Percentiles rank a stretch among this genome's conserved stretches.
Evolutionary conservation across 2,888 invertebrate species (phyloP).

Genomic region (Catotricha subobsoleta): DNA sequence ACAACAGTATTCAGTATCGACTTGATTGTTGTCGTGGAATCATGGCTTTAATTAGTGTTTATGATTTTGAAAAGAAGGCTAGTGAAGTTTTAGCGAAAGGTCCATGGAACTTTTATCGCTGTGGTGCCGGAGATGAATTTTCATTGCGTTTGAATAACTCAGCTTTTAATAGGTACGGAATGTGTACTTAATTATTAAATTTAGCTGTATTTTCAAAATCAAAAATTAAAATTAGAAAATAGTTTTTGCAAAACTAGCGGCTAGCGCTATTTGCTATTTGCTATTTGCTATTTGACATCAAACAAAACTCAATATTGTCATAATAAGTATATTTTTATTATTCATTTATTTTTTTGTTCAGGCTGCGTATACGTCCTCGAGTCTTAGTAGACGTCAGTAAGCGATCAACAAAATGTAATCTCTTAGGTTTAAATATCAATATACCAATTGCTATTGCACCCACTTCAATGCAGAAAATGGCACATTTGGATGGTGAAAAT

Average conservation of each 20-base stretch:
- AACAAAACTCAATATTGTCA: no score
- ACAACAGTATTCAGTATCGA: no score
- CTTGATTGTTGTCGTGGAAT: no score
- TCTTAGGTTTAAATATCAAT: slow-evolving; percentile 45
- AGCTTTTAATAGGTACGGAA: slow-evolving; percentile 53
- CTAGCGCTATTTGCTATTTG: no score
- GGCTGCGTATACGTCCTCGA: slow-evolving; percentile 59
- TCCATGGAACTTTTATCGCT: slow-evolving; percentile 67
- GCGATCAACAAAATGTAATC: slow-evolving; percentile 39
- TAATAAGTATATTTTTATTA: no score
- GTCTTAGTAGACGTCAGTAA: slow-evolving; percentile 54
- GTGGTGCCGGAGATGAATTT: slow-evolving; percentile 66
- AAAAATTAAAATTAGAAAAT: no score
- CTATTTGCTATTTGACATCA: no score
- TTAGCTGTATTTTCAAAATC: no score
- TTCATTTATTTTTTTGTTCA: no score
- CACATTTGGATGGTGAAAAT: slow-evolving; percentile 73
- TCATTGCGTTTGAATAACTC: slow-evolving; percentile 52
- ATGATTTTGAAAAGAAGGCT: slow-evolving; percentile 61
- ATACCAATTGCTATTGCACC: slow-evolving; percentile 73
- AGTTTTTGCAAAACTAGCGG: no score
- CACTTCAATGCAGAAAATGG: slow-evolving; percentile 88
- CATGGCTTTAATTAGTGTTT: slow-evolving; percentile 40
- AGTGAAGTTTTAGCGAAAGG: slow-evolving; percentile 41
- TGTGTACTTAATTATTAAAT: no score